phyloP scores from a whole-genome alignment of 1,140 invertebrate species.

The Sycophila sp. region DNA sequence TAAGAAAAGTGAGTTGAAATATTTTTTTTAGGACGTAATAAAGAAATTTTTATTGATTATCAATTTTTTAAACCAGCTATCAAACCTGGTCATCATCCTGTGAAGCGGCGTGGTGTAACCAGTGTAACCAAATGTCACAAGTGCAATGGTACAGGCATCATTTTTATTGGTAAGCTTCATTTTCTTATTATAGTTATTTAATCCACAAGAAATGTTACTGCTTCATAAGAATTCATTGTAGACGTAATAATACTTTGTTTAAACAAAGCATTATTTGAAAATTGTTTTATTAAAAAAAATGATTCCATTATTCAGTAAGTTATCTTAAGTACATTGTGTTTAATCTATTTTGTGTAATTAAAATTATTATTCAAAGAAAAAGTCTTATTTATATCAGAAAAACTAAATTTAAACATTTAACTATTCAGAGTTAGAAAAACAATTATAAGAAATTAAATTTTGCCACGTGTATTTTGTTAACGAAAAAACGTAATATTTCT shows the following conservation, averaged over 20 bases:
- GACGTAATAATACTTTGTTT: background rate
- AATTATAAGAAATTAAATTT: too few relatives aligned
- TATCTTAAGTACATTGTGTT: background rate
- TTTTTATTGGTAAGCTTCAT: slow-evolving; percentile 74
- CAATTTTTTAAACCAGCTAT: slow-evolving; percentile 51
- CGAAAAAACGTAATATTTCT: slow-evolving; percentile 27
- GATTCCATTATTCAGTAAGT: too few relatives aligned
- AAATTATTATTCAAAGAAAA: background rate
- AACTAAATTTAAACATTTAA: background rate
- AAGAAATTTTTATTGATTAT: background rate
- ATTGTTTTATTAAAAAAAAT: slow-evolving; percentile 20
- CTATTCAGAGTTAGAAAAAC: background rate
- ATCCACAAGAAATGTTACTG: slow-evolving; percentile 35
- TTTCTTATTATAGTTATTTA: slow-evolving; percentile 24
- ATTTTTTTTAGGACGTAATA: background rate
- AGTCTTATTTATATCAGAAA: slow-evolving; percentile 31
- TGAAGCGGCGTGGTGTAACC: slow-evolving; percentile 82
- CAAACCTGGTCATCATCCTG: slow-evolving; percentile 79
- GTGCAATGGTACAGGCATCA: slow-evolving; percentile 86
- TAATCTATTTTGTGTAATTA: background rate
- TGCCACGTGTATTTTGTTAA: too few relatives aligned
- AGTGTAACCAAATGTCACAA: slow-evolving; percentile 87
- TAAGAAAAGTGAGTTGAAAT: slow-evolving; percentile 58
- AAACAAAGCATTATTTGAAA: background rate
- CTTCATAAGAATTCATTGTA: background rate